These are phyloP conservation scores for Anguilla obscura DNA, from an alignment of 2,797 vertebrate species.

Conservation along the genomic window DNA sequence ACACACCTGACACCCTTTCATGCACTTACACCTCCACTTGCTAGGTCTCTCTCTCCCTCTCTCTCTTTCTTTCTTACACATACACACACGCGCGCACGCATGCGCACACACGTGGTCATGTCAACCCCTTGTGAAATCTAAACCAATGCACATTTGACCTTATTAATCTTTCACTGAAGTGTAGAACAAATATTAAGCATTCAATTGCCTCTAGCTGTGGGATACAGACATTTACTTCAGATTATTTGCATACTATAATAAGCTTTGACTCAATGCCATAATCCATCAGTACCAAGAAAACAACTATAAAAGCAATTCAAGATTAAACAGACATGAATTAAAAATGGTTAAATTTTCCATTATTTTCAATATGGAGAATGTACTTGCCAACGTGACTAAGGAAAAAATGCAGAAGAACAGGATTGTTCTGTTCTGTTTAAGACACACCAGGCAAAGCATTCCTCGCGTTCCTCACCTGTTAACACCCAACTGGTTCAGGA, in stretches of 20 bases:
- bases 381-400: neutral
- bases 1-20: conserved; percentile 22
- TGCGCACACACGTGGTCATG: neutral
- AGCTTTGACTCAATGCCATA: neutral
- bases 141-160: conserved; percentile 12
- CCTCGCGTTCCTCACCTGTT: neutral
- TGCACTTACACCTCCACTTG: neutral
- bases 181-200: conserved; percentile 24
- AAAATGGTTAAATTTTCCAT: neutral
- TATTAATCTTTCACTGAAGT: conserved; percentile 8
- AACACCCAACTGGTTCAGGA: conserved; percentile 22
- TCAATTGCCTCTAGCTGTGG: conserved; percentile 23
- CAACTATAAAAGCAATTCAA: neutral
- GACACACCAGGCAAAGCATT: conserved; percentile 17
- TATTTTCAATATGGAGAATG: neutral
- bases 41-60: neutral
- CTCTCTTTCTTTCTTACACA: neutral
- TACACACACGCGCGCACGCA: too few species aligned
- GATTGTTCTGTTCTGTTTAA: neutral
- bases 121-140: neutral
- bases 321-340: neutral
- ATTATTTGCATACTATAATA: neutral
- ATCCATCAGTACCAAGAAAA: neutral
- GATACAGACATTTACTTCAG: neutral
- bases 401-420: neutral